phyloP scores from a whole-genome alignment of 2,888 invertebrate species.

The Drosophila lacicola region DNA sequence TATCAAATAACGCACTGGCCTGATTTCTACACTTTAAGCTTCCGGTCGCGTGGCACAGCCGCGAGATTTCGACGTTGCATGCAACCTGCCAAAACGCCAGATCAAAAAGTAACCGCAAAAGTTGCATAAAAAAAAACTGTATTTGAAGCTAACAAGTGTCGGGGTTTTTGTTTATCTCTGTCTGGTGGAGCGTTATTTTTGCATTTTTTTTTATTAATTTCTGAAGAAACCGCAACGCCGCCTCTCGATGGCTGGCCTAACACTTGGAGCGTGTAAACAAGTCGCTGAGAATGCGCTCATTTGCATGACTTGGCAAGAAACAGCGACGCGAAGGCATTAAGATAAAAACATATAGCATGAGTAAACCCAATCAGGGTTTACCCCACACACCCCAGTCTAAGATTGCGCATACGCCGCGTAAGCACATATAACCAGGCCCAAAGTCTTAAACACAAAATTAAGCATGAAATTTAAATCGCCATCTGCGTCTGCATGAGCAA shows the following conservation, averaged over 20 bases:
- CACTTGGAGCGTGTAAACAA: constrained; percentile 43
- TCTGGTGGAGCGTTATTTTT: constrained; percentile 12
- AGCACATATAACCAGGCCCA: constrained; percentile 7
- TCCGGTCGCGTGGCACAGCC: constrained; percentile 61
- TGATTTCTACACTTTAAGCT: constrained; percentile 32
- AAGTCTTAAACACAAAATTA: constrained; percentile 29
- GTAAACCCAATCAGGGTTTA: constrained; percentile 50
- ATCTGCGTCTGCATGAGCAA: constrained; percentile 49
- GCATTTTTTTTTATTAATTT: constrained; percentile 8
- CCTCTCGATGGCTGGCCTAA: constrained; percentile 6
- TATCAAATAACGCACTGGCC: constrained; percentile 11
- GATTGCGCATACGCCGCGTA: constrained; percentile 37
- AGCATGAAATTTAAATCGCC: constrained; percentile 15
- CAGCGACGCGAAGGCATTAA: constrained; percentile 36
- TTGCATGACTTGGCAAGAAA: constrained; percentile 71
- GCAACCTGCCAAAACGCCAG: constrained; percentile 1
- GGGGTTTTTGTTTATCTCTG: constrained; percentile 18
- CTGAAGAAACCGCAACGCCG: constrained; percentile 12
- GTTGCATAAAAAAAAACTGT: constrained; percentile 18
- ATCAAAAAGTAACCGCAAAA: constrained; percentile 40
- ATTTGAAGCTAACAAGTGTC: constrained; percentile 16
- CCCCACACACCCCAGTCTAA: constrained; percentile 12
- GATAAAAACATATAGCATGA: constrained; percentile 48
- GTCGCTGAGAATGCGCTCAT: constrained; percentile 56
- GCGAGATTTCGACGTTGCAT: constrained; percentile 11